Base-by-base conservation (phyloP, 2,888 invertebrate species). In the Ametastegia equiseti region DNA sequence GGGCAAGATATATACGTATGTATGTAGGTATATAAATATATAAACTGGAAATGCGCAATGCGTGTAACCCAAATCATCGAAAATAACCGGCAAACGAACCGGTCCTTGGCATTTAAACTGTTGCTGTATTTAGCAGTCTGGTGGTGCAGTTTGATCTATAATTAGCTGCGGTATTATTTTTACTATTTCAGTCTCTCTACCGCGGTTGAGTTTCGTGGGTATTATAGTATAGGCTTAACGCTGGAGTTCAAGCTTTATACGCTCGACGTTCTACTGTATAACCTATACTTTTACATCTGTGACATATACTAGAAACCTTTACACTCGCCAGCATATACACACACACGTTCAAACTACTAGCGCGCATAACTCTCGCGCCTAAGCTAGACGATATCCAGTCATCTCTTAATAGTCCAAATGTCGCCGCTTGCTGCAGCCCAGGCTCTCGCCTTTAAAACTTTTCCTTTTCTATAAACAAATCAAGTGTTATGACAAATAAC, bases 161-260 rank as follows among this genome's bases (percentile, higher is more conserved):
- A 86, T 86, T 84, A 86, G 84, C 82, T 83, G 82, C 78, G 84
- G 84, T 86, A 85, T 85, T 85, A 75, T 75, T 75, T 75, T 75
- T 75, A 75, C 75, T 75, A 75, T 75, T 75, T 75, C 54, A 75
- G 75, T 75, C 75, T 5, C n/a, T 23, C 75, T 36, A 36, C 50
- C 30, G 54, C 50, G 75, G 50, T 54, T 36, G 30, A 36, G 50
- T 5, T 7, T 23, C 27, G 63, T 63, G n/a, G 54, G n/a, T 54
- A 30, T n/a, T n/a, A n/a, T n/a, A n/a, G n/a, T n/a, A n/a, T n/a
- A n/a, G 9, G 36, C 50, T 75, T 75, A n/a, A 36, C 75, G 36
- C 75, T 75, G 54, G 75, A 75, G 75, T 75, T 75, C 54, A 75
- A 75, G 75, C 75, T 75, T 54, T 33, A 33, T 54, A 50, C 33